Evolutionary conservation across 2,888 invertebrate species (phyloP), one percentile per base, ranked within the genome.

Genomic region (Pseudolycoriella hygida): DNA sequence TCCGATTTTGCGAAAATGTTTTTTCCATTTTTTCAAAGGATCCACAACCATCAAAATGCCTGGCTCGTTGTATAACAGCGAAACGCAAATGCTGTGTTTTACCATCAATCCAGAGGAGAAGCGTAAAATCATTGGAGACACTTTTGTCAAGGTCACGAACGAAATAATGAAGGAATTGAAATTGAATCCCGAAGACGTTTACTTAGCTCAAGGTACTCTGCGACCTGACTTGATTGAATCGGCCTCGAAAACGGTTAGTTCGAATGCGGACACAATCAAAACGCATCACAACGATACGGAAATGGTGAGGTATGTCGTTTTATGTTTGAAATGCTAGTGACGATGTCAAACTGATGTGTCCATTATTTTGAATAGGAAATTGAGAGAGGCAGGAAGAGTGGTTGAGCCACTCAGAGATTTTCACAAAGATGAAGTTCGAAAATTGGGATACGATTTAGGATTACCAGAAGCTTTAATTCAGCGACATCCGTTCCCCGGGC

Each of bases 221-320:
- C 71, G 98, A 60, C 97, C 98, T 37, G 98, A 98, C 70, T 73
- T 98, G 54, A 98, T 98, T 58, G 98, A 98, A 70, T 96, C 94
- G 14, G 97, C 97, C 6, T 94, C 93, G 2, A 66, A 73, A 48
- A 59, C 90, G 56, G 89, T 80, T 50, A 92, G 85, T 53, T 72
- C 64, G 55, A 87, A 87, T 68, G 98, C 98, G 1, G 89, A 93
- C 57, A 85, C 85, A 20, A 98, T 98, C 60, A 98, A 98, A 70
- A 98, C 98, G 19, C 98, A 99, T 67, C 98, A 98, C 72, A 98
- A 99, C 66, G 98, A 99, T 67, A 94, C 93, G 11, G 92, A 90
- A 60, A 72, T 97, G 47, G 92, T 98, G 47, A 71, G 94, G 47
- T 71, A 76, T 55, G 68, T 18, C 8, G 17, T 4, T n/a, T n/a